Conservation (phyloP, 2,888 invertebrate species). For the Platerodrilus igneus region DNA sequence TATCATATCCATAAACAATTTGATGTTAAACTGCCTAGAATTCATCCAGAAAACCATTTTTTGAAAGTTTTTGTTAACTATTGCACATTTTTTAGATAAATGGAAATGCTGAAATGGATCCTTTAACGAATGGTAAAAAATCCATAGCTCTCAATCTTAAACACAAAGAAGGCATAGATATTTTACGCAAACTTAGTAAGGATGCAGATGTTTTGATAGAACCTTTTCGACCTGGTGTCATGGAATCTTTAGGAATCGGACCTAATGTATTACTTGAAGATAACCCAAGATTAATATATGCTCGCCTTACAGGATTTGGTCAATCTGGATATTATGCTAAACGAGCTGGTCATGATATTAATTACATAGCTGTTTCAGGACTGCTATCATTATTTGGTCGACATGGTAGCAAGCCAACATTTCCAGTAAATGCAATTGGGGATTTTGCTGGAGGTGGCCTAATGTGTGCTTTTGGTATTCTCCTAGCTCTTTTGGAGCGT, state of each 20-base stretch:
- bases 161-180: conserved; percentile 58
- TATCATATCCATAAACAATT: too few relatives aligned
- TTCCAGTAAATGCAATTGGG: conserved; percentile 82
- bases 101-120: conserved; percentile 53
- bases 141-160: conserved; percentile 81
- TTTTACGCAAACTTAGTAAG: conserved; percentile 65
- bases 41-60: too few relatives aligned
- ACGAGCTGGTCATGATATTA: conserved; percentile 95
- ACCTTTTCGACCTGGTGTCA: conserved; percentile 88
- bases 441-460: conserved; percentile 97
- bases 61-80: too few relatives aligned
- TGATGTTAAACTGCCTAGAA: too few relatives aligned
- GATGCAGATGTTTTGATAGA: conserved; percentile 87
- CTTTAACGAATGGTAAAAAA: conserved; percentile 76
- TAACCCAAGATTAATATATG: conserved; percentile 82
- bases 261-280: conserved; percentile 65
- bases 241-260: conserved; percentile 89
- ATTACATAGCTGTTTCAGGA: conserved; percentile 87
- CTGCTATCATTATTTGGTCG: conserved; percentile 77
- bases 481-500: conserved; percentile 80
- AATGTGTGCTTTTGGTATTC: conserved; percentile 83
- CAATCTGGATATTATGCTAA: conserved; percentile 71
- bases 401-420: conserved; percentile 61
- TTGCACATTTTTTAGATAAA: conserved; percentile 53
- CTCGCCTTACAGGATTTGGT: conserved; percentile 89